A percentile compares a stretch with the other conserved stretches of the same genome.
Evolutionary conservation across 1,140 invertebrate species (phyloP).

Genomic region (Cotesia glomerata): DNA sequence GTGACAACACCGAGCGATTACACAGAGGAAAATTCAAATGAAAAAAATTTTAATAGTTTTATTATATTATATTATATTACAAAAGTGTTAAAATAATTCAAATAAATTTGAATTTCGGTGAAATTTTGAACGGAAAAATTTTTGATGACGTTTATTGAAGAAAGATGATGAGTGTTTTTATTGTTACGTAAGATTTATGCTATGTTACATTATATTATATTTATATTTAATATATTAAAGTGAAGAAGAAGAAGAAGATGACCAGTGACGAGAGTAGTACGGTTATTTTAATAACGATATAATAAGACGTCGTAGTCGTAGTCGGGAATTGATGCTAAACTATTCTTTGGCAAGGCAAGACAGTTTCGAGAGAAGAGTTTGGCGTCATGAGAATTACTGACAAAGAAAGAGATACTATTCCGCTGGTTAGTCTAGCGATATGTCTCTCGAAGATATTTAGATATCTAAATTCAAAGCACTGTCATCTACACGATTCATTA

Average conservation of each 20-base stretch:
- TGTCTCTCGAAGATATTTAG: constrained; percentile 9
- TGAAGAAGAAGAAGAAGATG: background rate
- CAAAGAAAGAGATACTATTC: constrained; percentile 22
- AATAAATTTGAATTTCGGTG: too few relatives aligned
- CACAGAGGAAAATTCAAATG: constrained; percentile 22
- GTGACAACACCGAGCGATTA: constrained; percentile 26
- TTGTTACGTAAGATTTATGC: too few relatives aligned
- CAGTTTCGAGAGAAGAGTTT: constrained; percentile 39
- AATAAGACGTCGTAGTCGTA: constrained; percentile 55
- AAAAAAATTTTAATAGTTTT: constrained; percentile 24
- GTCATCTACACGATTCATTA: constrained; percentile 62
- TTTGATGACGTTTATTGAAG: background rate
- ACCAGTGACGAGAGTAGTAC: constrained; percentile 17
- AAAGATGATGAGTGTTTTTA: too few relatives aligned
- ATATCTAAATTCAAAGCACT: constrained; percentile 51
- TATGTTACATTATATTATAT: too few relatives aligned
- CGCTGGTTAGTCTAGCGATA: background rate
- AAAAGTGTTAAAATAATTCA: background rate
- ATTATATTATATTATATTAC: background rate
- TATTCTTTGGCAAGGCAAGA: constrained; percentile 59
- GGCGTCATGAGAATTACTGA: constrained; percentile 18
- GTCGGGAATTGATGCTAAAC: constrained; percentile 60
- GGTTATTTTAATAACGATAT: constrained; percentile 64
- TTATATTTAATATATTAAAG: too few relatives aligned
- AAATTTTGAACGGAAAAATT: too few relatives aligned